Conservation (phyloP, 2,797 vertebrate genomes). For the Hippoglossus hippoglossus region DNA sequence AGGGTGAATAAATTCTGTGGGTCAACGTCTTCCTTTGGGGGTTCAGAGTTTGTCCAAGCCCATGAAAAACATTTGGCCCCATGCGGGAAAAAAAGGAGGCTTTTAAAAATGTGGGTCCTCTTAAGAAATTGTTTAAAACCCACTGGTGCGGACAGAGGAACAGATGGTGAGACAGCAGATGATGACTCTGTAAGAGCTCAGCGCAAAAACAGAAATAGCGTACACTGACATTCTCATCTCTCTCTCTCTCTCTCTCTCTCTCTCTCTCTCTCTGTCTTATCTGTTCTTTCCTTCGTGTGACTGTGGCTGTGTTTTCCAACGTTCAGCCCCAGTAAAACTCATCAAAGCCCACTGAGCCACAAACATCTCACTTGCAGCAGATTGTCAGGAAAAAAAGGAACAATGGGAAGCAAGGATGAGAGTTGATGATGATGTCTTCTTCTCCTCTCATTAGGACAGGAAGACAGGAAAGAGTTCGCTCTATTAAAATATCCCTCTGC, state of each 20-base stretch:
- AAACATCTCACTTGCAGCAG: constrained; percentile 51
- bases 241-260: constrained; percentile 41
- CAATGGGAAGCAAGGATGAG: background rate
- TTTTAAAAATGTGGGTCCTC: constrained; percentile 28
- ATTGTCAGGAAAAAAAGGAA: constrained; percentile 14
- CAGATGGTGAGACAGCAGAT: constrained; percentile 73
- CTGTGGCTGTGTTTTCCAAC: constrained; percentile 14
- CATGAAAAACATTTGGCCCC: background rate
- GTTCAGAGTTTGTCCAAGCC: background rate
- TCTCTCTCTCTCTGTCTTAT: constrained; percentile 10
- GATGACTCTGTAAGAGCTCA: constrained; percentile 66
- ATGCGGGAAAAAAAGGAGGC: background rate
- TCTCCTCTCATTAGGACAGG: constrained; percentile 35
- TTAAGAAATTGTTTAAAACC: constrained; percentile 52
- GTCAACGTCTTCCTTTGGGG: constrained; percentile 19
- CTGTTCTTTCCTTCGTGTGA: constrained; percentile 23
- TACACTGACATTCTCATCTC: constrained; percentile 41
- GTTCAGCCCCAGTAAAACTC: constrained; percentile 35
- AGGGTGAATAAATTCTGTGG: constrained; percentile 11
- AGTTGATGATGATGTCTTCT: constrained; percentile 1
- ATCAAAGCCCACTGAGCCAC: constrained; percentile 32
- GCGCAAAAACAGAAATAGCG: constrained; percentile 61
- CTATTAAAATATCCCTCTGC: constrained; percentile 61
- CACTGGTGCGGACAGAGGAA: constrained; percentile 54
- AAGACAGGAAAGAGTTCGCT: constrained; percentile 45